These are phyloP conservation scores for Dipodomys spectabilis DNA, from an alignment of 2,113 vertebrate species.

Conservation along the genomic window DNA sequence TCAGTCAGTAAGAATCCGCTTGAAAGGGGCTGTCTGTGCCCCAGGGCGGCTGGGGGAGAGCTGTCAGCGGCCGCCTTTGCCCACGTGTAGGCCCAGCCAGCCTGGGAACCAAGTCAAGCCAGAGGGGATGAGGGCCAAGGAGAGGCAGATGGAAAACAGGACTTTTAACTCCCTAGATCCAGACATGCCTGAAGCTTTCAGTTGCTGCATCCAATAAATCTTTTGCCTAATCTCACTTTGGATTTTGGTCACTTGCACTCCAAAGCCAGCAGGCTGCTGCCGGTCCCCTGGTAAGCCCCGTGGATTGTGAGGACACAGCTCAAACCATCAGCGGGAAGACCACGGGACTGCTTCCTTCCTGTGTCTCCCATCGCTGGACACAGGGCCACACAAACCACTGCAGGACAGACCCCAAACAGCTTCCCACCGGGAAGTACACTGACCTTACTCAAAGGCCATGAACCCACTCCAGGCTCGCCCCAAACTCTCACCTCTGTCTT, in stretches of 20 bases:
- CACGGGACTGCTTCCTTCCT: background rate
- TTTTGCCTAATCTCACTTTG: background rate
- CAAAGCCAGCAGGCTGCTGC: background rate
- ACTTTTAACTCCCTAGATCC: background rate
- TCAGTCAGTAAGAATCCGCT: background rate
- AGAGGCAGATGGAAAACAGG: background rate
- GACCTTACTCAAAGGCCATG: no score
- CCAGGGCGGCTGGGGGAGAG: background rate
- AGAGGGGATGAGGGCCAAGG: background rate
- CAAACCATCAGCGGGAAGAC: background rate
- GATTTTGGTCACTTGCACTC: background rate
- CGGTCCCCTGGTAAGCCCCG: background rate
- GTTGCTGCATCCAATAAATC: no score
- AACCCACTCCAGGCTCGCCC: no score
- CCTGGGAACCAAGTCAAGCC: background rate
- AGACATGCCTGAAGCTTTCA: background rate
- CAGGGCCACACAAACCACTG: no score
- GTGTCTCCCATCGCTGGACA: background rate
- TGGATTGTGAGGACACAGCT: background rate
- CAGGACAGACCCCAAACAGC: background rate
- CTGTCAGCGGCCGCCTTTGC: background rate
- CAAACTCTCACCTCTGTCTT: conserved; percentile 91
- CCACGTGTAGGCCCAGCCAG: background rate
- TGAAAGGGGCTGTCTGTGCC: background rate
- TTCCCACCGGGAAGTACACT: no score